Conservation (phyloP, 2,113 vertebrate genomes). For the Hemiscyllium ocellatum region DNA sequence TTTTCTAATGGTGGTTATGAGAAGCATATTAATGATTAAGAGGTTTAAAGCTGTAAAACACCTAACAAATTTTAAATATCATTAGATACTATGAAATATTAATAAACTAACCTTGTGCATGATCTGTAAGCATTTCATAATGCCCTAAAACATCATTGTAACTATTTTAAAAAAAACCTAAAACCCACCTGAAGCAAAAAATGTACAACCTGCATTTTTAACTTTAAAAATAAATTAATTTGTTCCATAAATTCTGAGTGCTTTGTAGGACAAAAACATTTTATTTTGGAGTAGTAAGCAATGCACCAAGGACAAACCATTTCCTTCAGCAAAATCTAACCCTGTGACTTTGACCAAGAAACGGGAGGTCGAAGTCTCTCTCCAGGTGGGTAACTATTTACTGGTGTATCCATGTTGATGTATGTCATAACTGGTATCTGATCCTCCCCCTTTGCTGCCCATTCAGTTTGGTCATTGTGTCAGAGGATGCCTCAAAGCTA, state of each 20-base stretch:
- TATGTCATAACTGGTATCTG: neutral
- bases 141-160: neutral
- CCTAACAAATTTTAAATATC: neutral
- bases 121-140: neutral
- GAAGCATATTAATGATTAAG: neutral
- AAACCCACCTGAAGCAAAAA: neutral
- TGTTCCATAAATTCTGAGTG: conserved; percentile 41
- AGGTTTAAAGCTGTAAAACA: neutral
- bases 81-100: neutral
- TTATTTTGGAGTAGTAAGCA: conserved; percentile 69
- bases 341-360: conserved; percentile 49
- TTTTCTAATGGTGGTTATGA: neutral
- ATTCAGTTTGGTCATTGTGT: too few relatives aligned
- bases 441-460: too few relatives aligned
- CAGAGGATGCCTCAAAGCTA: too few relatives aligned
- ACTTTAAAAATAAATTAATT: conserved; percentile 51
- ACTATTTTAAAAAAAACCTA: neutral
- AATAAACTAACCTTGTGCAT: neutral
- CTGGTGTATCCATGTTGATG: neutral
- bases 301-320: conserved; percentile 53
- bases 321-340: conserved; percentile 52
- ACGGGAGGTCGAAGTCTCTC: conserved; percentile 53
- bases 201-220: neutral
- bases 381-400: conserved; percentile 62
- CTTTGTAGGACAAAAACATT: conserved; percentile 67